phyloP scores from a whole-genome alignment of 2,888 invertebrate genomes.

The Drosophila vallismaia region DNA sequence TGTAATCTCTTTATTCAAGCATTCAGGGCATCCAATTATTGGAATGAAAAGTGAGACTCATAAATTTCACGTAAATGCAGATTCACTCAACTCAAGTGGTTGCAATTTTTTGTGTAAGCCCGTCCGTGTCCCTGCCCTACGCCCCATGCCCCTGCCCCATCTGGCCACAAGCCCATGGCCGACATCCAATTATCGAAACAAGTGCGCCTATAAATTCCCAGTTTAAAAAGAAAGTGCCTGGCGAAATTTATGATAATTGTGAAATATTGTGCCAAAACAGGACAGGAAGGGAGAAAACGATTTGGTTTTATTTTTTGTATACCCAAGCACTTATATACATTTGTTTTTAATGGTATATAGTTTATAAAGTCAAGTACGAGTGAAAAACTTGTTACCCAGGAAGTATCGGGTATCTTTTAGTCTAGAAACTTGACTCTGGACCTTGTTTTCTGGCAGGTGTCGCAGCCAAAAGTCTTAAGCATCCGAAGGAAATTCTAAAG shows the following conservation, averaged over 20 bases:
- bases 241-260: constrained; percentile 50
- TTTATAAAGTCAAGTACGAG: not conserved
- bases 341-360: not conserved
- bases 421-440: not conserved
- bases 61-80: constrained; percentile 1
- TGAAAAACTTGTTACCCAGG: too few relatives aligned
- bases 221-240: constrained; percentile 23
- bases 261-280: constrained; percentile 28
- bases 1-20: not conserved
- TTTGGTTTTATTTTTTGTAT: not conserved
- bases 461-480: constrained; percentile 5
- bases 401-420: not conserved
- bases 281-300: not conserved
- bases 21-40: not conserved
- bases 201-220: constrained; percentile 28
- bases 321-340: not conserved
- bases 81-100: constrained; percentile 5
- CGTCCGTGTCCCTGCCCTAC: not conserved
- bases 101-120: not conserved
- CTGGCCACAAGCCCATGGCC: not conserved
- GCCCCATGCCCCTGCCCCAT: too few relatives aligned
- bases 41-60: not conserved
- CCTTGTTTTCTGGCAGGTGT: not conserved
- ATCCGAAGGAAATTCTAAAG: constrained; percentile 8
- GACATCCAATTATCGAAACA: constrained; percentile 29